Percentiles rank a stretch among this genome's conserved stretches.
Conservation (phyloP, 2,113 vertebrate genomes). For the Indri indri region DNA sequence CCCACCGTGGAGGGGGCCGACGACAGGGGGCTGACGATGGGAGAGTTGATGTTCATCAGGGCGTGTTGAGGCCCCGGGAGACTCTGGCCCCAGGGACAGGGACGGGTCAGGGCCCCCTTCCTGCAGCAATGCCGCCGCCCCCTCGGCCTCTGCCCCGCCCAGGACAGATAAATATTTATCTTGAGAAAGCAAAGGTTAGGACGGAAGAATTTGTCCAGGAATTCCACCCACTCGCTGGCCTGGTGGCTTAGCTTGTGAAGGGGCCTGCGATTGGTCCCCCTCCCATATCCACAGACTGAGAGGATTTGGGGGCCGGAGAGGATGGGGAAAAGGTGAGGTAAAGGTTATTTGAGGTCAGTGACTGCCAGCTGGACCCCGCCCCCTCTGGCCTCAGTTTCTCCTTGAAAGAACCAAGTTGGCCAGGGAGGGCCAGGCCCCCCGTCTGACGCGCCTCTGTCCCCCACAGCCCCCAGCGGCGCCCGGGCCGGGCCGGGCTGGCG, state of each 20-base stretch:
- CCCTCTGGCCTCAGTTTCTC: conserved; percentile 61
- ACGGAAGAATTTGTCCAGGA: conserved; percentile 63
- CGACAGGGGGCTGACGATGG: no score
- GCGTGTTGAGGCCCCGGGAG: not conserved
- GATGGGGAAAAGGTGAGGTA: not conserved
- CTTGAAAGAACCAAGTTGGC: conserved; percentile 41
- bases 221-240: conserved; percentile 49
- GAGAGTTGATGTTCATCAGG: not conserved
- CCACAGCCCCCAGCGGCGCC: conserved; percentile 74
- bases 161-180: conserved; percentile 80
- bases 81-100: not conserved
- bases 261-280: not conserved
- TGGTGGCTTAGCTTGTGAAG: not conserved
- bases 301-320: not conserved
- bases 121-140: not conserved
- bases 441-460: conserved; percentile 73
- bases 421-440: conserved; percentile 45
- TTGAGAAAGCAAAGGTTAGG: conserved; percentile 79
- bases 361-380: not conserved
- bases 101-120: not conserved
- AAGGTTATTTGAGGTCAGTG: not conserved
- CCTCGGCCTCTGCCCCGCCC: conserved; percentile 10
- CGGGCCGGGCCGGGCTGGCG: conserved; percentile 67
- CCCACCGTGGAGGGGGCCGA: not conserved
- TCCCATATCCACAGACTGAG: not conserved